Evolutionary conservation across 2,797 vertebrate species (phyloP), one percentile per base, ranked within the genome.

Genomic region (Oreortyx pictus): DNA sequence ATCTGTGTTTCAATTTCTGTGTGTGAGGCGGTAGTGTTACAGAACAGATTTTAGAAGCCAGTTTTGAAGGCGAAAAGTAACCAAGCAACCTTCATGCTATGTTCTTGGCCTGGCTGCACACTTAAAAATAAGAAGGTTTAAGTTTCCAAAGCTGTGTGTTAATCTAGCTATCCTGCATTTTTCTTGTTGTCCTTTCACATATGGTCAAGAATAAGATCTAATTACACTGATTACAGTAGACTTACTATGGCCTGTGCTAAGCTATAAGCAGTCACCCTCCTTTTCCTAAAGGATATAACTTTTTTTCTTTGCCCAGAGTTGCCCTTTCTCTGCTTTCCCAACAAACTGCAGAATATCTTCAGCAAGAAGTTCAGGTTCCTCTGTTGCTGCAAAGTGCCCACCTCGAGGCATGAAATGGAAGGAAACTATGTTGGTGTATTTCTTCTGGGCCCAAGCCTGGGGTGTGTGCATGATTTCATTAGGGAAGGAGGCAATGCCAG

Each of bases 341-440:
- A 98, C 92, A 59, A 98, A 98, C 7, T 98, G 97, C 56, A 88
- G 62, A 87, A 98, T 96, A 88, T 98, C 98, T 88, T 82, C 89
- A 64, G 98, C 97, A 17, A 98, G 97, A 64, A 98, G 96, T 77
- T 95, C 84, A 3, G 98, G 98, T 79, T 98, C 98, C 84, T 98
- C 98, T 3, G 98, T 95, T 82, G 97, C 98, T 9, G 96, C 97
- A 0, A 98, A 98, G 90, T 98, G 98, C 47, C 98, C 98, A 24
- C 98, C 98, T 6, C 52, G 92, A 43, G 97, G 75, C 97, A 98
- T 97, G 93, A 97, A 97, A 41, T 88, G 95, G 75, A 97, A 98
- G 62, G 98, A 97, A 74, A 98, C 8, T 0, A 98, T 97, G 50
- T 97, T 97, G 59, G 89, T 91, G 77, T 95, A 98, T 93, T 98